A percentile compares a stretch with the other conserved stretches of the same genome.
Evolutionary conservation across 2,113 vertebrate species (phyloP).

Genomic region (Sitta europaea): DNA sequence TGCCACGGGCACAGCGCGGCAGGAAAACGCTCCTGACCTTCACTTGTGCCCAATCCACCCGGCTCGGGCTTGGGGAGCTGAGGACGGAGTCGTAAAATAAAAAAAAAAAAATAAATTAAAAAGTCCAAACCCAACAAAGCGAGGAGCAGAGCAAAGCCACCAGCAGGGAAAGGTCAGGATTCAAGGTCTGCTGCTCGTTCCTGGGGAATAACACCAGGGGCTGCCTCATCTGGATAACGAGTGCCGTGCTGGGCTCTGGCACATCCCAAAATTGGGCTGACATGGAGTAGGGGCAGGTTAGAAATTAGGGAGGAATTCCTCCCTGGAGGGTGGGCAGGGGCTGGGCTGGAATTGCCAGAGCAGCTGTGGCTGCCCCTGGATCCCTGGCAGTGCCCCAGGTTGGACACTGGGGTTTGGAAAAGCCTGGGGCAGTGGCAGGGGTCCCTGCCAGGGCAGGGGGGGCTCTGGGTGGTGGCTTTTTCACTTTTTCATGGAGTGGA

Average conservation of each 20-base stretch:
- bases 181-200: neutral
- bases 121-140: neutral
- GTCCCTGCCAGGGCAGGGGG: too few species aligned
- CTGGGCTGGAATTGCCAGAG: neutral
- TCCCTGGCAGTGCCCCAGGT: neutral
- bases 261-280: fast-evolving
- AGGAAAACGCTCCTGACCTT: neutral
- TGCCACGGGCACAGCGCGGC: neutral
- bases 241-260: neutral
- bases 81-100: neutral
- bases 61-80: neutral
- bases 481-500: neutral
- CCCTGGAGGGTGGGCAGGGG: neutral
- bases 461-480: too few species aligned
- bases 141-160: too few species aligned
- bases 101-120: too few species aligned
- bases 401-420: too few species aligned
- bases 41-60: neutral
- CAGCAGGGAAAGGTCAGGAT: neutral
- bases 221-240: neutral
- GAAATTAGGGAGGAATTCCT: neutral
- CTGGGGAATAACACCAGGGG: neutral
- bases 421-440: too few species aligned
- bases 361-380: neutral
- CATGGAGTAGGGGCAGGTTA: neutral